These are phyloP conservation scores for Paramuricea clavata DNA, from an alignment of 92 coral and sea anemone species.

Conservation along the genomic window DNA sequence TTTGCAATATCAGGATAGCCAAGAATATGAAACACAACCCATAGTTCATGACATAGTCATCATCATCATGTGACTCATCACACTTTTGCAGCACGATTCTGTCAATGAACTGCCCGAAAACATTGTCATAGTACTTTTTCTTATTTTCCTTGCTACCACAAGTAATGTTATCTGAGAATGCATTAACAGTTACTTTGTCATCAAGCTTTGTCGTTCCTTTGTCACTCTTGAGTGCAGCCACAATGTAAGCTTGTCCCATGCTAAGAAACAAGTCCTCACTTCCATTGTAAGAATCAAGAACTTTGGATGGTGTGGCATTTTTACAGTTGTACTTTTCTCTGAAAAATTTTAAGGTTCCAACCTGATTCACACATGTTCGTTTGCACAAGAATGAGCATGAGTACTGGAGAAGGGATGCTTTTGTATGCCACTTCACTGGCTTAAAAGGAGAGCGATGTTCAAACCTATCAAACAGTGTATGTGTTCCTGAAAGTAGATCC, in stretches of 20 bases:
- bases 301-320: conserved; percentile 37
- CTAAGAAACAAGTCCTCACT: conserved; percentile 38
- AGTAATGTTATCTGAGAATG: conserved; percentile 67
- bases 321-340: conserved; percentile 37
- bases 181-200: conserved; percentile 33
- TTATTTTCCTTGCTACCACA: conserved; percentile 44
- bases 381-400: conserved; percentile 76
- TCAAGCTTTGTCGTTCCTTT: conserved; percentile 67
- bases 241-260: neutral
- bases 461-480: conserved; percentile 78
- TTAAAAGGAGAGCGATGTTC: conserved; percentile 75
- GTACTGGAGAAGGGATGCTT: conserved; percentile 68
- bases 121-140: conserved; percentile 44
- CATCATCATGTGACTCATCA: conserved; percentile 55
- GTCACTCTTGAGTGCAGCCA: conserved; percentile 8
- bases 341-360: too few species aligned
- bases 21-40: conserved; percentile 75
- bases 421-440: conserved; percentile 80
- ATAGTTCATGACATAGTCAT: conserved; percentile 75
- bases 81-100: conserved; percentile 23
- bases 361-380: conserved; percentile 74
- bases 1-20: conserved; percentile 73
- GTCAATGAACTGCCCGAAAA: conserved; percentile 50
- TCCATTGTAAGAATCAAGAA: conserved; percentile 36
- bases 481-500: conserved; percentile 71